phyloP scores from a whole-genome alignment of 2,113 vertebrate genomes.

The Atlantisia rogersi region DNA sequence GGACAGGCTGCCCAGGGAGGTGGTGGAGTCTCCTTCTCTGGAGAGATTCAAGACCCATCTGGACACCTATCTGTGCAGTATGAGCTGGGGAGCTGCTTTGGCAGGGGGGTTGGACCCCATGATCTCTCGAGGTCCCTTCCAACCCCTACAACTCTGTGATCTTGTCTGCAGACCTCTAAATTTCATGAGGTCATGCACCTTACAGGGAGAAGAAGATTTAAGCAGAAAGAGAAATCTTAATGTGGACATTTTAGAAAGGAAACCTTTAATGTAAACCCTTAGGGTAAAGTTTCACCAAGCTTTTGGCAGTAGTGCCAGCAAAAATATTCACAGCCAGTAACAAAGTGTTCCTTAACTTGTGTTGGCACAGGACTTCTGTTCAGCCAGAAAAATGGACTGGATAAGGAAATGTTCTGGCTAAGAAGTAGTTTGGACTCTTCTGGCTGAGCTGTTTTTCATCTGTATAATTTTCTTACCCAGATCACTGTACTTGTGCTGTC shows the following conservation, averaged over 20 bases:
- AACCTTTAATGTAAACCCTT: background rate
- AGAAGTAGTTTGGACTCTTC: slow-evolving; percentile 13
- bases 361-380: background rate
- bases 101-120: too few species aligned
- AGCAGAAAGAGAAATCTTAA: background rate
- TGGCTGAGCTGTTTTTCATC: slow-evolving; percentile 20
- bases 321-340: slow-evolving; percentile 17
- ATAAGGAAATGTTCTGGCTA: background rate
- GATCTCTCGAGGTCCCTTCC: too few species aligned
- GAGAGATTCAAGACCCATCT: too few species aligned
- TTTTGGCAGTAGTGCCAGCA: slow-evolving; percentile 18
- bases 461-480: slow-evolving; percentile 39
- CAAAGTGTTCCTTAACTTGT: slow-evolving; percentile 6
- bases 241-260: background rate
- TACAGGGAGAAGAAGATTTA: background rate
- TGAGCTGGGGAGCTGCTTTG: too few species aligned
- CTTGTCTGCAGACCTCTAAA: background rate
- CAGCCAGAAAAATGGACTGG: slow-evolving; percentile 12
- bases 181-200: background rate
- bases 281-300: slow-evolving; percentile 15
- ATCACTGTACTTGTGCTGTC: slow-evolving; percentile 14
- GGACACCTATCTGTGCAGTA: too few species aligned
- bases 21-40: too few species aligned
- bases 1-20: too few species aligned
- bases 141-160: background rate